These are phyloP conservation scores for Coenobita brevimanus DNA, from an alignment of 1,140 invertebrate species.

Conservation along the genomic window DNA sequence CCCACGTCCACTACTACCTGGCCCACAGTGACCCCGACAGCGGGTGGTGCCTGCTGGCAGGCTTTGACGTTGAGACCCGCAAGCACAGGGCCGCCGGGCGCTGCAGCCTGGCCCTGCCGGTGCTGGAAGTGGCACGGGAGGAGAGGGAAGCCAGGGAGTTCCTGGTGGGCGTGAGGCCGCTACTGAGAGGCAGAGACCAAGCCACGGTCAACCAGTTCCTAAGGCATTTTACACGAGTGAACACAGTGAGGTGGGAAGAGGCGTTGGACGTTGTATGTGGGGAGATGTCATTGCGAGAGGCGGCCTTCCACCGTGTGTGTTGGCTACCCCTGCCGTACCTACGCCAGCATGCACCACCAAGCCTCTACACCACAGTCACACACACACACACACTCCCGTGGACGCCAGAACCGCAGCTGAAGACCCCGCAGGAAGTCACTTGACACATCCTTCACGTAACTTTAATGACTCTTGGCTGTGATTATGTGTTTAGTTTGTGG, in stretches of 20 bases:
- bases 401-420: background rate
- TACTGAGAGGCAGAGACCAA: too few relatives aligned
- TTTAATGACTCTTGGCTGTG: too few relatives aligned
- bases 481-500: too few relatives aligned
- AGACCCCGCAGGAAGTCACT: too few relatives aligned
- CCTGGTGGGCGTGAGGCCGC: too few relatives aligned
- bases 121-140: background rate
- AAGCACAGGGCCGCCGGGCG: background rate
- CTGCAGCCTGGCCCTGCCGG: background rate
- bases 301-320: background rate
- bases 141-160: background rate
- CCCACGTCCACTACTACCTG: background rate
- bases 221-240: too few relatives aligned
- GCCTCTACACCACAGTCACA: background rate
- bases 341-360: background rate
- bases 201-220: too few relatives aligned
- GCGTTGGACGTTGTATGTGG: background rate
- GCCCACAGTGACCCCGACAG: background rate
- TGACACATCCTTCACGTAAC: too few relatives aligned
- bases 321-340: conserved; percentile 20
- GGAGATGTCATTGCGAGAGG: background rate
- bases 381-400: background rate
- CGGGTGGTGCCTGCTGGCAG: background rate
- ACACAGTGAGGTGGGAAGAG: background rate
- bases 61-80: background rate